Percentiles rank a stretch among this genome's conserved stretches.
Evolutionary conservation across 2,797 vertebrate genomes (phyloP).

Genomic region (Xyrichtys novacula): DNA sequence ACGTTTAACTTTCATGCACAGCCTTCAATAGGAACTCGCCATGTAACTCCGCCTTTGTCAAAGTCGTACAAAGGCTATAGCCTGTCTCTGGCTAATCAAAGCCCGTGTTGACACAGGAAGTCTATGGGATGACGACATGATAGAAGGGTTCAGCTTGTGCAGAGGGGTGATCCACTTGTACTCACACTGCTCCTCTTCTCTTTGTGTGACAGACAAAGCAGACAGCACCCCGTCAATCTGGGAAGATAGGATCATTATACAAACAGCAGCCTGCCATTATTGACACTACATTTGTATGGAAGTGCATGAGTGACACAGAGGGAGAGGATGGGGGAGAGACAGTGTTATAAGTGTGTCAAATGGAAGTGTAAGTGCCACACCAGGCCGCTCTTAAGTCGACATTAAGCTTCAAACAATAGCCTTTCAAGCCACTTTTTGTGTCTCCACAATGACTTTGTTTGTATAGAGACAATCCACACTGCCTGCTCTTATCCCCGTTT

Average conservation of each 20-base stretch:
- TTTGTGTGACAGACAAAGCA: conserved; percentile 73
- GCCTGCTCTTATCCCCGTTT: not conserved
- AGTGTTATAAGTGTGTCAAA: conserved; percentile 30
- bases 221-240: conserved; percentile 63
- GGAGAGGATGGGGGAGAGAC: conserved; percentile 24
- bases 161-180: conserved; percentile 48
- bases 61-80: conserved; percentile 42
- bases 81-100: conserved; percentile 65
- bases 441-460: not conserved
- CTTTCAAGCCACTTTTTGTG: not conserved
- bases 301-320: conserved; percentile 39
- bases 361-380: conserved; percentile 15
- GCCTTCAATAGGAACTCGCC: conserved; percentile 31
- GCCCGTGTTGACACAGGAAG: conserved; percentile 76
- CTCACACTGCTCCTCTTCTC: conserved; percentile 56
- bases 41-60: conserved; percentile 39
- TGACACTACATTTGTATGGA: conserved; percentile 55
- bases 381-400: not conserved
- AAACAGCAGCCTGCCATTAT: conserved; percentile 68
- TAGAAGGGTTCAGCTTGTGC: conserved; percentile 30
- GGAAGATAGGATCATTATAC: conserved; percentile 72
- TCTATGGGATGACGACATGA: conserved; percentile 60
- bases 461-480: not conserved
- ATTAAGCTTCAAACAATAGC: not conserved
- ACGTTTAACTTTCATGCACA: not conserved